Evolutionary conservation across 2,113 vertebrate species (phyloP).

Genomic region (Triplophysa tibetana): DNA sequence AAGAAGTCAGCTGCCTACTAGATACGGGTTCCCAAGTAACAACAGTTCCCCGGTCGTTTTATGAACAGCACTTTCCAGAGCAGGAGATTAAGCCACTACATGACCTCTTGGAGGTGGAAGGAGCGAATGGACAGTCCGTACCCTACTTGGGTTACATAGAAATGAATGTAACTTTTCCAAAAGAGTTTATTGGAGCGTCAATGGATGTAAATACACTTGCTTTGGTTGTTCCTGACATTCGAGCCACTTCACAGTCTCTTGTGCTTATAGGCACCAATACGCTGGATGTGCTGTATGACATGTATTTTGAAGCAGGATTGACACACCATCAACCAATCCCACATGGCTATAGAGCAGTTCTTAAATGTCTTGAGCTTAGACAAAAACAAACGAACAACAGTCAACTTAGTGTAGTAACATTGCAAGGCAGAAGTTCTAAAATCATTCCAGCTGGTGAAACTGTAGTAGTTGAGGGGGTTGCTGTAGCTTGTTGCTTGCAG

Average conservation of each 20-base stretch:
- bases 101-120: constrained; percentile 35
- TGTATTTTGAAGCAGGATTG: background rate
- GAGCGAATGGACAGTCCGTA: constrained; percentile 34
- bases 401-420: background rate
- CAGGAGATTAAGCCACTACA: constrained; percentile 20
- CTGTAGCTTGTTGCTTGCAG: background rate
- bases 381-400: background rate
- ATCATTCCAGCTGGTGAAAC: background rate
- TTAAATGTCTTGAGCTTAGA: background rate
- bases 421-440: background rate
- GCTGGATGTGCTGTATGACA: constrained; percentile 1
- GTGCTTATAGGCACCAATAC: constrained; percentile 3
- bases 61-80: constrained; percentile 18
- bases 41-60: constrained; percentile 30
- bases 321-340: background rate
- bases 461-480: background rate
- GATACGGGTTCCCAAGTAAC: background rate
- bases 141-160: constrained; percentile 20
- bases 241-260: constrained; percentile 1
- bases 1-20: background rate
- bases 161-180: constrained; percentile 21
- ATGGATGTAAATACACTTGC: constrained; percentile 6
- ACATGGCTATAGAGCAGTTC: background rate
- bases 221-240: constrained; percentile 21
- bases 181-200: constrained; percentile 2